phyloP scores from a whole-genome alignment of 37 sponge, comb jelly and placozoan species.

The Sycon ciliatum region DNA sequence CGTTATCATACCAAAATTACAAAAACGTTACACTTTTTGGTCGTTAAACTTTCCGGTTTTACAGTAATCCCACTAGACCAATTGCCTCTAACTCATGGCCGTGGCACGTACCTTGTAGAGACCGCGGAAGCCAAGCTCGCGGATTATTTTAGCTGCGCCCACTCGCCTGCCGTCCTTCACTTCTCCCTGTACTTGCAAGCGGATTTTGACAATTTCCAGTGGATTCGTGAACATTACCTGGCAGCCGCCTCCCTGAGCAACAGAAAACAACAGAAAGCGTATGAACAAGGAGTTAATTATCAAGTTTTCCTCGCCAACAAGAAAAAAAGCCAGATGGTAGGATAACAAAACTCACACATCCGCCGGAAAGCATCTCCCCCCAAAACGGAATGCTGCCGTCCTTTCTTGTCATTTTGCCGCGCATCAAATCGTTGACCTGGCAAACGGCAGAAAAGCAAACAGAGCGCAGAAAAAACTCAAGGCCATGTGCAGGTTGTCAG shows the following conservation, averaged over 20 bases:
- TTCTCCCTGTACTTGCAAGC: conserved; percentile 86
- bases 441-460: neutral
- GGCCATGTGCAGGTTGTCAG: neutral
- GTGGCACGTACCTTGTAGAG: conserved; percentile 81
- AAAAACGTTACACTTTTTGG: too few species aligned
- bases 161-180: conserved; percentile 44
- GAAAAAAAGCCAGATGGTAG: neutral
- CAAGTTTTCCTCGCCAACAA: neutral
- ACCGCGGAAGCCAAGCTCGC: conserved; percentile 78
- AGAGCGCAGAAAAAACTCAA: neutral
- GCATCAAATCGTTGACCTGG: conserved; percentile 60
- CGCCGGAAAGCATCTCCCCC: conserved; percentile 78
- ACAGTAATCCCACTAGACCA: too few species aligned
- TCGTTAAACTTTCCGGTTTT: neutral
- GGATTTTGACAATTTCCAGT: conserved; percentile 95
- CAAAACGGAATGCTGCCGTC: conserved; percentile 60
- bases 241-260: conserved; percentile 68
- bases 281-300: neutral
- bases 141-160: conserved; percentile 54
- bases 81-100: too few species aligned
- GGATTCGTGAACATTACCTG: conserved; percentile 98
- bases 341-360: conserved; percentile 41
- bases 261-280: neutral
- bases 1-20: too few species aligned
- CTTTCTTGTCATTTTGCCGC: conserved; percentile 60